These are phyloP conservation scores for Prorops nasuta DNA, from an alignment of 1,140 invertebrate species.

Conservation along the genomic window DNA sequence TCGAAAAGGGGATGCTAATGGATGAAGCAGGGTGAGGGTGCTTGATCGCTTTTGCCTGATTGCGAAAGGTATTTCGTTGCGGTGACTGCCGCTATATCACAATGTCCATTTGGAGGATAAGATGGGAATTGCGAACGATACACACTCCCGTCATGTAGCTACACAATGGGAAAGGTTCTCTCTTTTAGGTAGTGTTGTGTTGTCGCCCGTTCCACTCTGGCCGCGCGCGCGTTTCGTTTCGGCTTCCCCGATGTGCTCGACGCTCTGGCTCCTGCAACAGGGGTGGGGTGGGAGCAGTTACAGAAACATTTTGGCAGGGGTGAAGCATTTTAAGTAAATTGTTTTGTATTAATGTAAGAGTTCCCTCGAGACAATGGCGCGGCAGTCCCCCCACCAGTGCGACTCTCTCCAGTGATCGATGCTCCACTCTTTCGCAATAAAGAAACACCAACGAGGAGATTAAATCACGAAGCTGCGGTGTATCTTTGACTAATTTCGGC, in stretches of 20 bases:
- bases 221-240: not conserved
- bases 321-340: slow-evolving; percentile 39
- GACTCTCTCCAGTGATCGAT: not conserved
- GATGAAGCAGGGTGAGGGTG: slow-evolving; percentile 3
- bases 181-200: slow-evolving; percentile 6
- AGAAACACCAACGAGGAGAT: not conserved
- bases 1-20: too few species aligned
- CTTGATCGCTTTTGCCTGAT: slow-evolving; percentile 37
- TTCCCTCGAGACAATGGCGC: not conserved
- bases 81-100: slow-evolving; percentile 11
- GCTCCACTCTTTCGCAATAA: not conserved
- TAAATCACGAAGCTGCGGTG: not conserved
- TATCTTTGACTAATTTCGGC: not conserved
- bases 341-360: slow-evolving; percentile 28
- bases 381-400: too few species aligned
- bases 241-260: not conserved
- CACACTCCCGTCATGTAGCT: slow-evolving; percentile 8
- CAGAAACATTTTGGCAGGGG: slow-evolving; percentile 23
- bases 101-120: slow-evolving; percentile 41
- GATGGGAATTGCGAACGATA: slow-evolving; percentile 41
- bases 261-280: not conserved
- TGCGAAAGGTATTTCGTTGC: slow-evolving; percentile 24
- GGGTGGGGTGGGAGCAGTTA: slow-evolving; percentile 19
- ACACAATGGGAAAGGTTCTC: slow-evolving; percentile 28
- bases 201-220: not conserved